Evolutionary conservation across 2,113 vertebrate genomes (phyloP).

Genomic region (Eubucco bourcierii): DNA sequence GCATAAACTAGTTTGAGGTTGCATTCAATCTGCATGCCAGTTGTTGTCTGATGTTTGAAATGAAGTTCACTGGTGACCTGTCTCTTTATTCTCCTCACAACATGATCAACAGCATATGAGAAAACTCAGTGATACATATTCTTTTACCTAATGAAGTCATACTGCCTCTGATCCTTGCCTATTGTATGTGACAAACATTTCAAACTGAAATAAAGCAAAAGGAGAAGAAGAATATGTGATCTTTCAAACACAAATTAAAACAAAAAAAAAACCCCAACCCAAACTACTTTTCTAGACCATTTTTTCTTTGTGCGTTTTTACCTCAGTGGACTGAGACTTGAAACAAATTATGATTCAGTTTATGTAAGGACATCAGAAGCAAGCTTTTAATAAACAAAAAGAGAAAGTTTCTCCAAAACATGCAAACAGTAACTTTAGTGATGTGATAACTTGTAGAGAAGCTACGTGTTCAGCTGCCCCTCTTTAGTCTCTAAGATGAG

Average conservation of each 20-base stretch:
- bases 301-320: neutral
- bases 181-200: neutral
- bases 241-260: neutral
- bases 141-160: neutral
- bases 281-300: no score
- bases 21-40: neutral
- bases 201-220: neutral
- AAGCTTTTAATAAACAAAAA: neutral
- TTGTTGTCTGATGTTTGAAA: neutral
- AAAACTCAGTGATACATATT: neutral
- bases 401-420: neutral
- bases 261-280: no score
- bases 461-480: neutral
- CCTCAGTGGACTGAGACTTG: neutral
- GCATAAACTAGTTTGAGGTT: neutral
- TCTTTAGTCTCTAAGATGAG: neutral
- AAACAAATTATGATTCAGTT: neutral
- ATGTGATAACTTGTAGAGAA: neutral
- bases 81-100: neutral
- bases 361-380: neutral
- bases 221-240: neutral
- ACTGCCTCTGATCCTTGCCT: neutral
- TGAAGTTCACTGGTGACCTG: neutral
- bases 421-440: neutral
- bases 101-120: neutral